These are phyloP conservation scores for Phalacrocorax carbo DNA, from an alignment of 2,113 vertebrate genomes.

Conservation along the genomic window DNA sequence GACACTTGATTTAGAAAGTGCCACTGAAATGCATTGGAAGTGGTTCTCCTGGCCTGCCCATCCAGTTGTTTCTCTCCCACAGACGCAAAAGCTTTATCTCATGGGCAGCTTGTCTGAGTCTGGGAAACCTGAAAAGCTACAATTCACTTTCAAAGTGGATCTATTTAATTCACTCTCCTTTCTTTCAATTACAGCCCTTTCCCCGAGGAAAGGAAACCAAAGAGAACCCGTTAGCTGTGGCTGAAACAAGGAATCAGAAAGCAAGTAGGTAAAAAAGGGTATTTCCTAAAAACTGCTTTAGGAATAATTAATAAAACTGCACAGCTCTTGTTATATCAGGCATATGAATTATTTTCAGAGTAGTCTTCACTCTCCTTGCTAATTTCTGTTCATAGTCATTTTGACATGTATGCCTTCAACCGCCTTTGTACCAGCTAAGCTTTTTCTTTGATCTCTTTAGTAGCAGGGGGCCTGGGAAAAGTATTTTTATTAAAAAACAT, in stretches of 20 bases:
- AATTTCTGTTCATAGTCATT: background rate
- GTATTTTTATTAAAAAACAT: slow-evolving; percentile 32
- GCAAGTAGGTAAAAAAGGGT: background rate
- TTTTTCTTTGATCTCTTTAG: slow-evolving; percentile 45
- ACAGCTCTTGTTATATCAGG: background rate
- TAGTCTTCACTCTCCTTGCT: background rate
- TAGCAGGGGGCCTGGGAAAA: background rate
- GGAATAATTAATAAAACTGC: slow-evolving; percentile 15
- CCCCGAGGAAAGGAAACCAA: background rate
- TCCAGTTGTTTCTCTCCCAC: background rate
- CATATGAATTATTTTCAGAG: background rate
- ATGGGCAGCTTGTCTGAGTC: background rate
- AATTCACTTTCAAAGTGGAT: background rate
- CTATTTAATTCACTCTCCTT: background rate
- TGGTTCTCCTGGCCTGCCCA: background rate
- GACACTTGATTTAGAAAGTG: slow-evolving; percentile 26
- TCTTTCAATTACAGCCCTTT: slow-evolving; percentile 1
- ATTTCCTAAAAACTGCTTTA: background rate
- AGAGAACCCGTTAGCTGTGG: background rate
- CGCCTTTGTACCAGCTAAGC: background rate
- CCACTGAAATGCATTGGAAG: background rate
- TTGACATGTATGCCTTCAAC: background rate
- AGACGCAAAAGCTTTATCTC: slow-evolving; percentile 14
- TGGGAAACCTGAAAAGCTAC: background rate
- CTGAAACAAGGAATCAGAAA: background rate